Evolutionary conservation across 2,888 invertebrate species (phyloP).

Genomic region (Apamea anceps): DNA sequence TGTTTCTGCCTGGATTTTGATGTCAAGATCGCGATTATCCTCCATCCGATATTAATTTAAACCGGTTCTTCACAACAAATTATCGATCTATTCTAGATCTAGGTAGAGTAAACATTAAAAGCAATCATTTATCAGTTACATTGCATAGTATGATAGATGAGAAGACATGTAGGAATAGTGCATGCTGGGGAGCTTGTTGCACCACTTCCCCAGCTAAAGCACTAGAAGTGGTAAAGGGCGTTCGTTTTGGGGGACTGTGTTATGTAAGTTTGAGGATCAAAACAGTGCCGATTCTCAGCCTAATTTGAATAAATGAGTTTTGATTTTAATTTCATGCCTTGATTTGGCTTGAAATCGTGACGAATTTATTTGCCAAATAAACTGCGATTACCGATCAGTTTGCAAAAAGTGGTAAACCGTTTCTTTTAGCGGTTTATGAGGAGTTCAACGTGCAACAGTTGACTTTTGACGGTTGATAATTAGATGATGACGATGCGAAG

Average conservation of each 20-base stretch:
- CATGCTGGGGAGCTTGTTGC: neutral
- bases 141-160: neutral
- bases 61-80: neutral
- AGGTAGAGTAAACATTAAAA: neutral
- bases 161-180: neutral
- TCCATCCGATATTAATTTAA: slow-evolving; percentile 3
- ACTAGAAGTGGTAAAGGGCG: neutral
- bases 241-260: neutral
- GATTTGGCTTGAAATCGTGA: neutral
- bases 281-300: neutral
- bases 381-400: neutral
- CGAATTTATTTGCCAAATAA: slow-evolving; percentile 21
- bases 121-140: neutral
- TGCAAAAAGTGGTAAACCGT: slow-evolving; percentile 1
- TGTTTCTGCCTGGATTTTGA: slow-evolving; percentile 20
- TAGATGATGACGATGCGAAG: neutral
- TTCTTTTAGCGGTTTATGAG: slow-evolving; percentile 35
- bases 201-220: neutral
- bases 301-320: neutral
- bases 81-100: neutral
- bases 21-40: slow-evolving; percentile 36
- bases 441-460: slow-evolving; percentile 31
- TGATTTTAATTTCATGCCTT: neutral
- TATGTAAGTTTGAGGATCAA: neutral
- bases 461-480: slow-evolving; percentile 26